Evolutionary conservation across 2,888 invertebrate species (phyloP).

Genomic region (Papilio protenor): DNA sequence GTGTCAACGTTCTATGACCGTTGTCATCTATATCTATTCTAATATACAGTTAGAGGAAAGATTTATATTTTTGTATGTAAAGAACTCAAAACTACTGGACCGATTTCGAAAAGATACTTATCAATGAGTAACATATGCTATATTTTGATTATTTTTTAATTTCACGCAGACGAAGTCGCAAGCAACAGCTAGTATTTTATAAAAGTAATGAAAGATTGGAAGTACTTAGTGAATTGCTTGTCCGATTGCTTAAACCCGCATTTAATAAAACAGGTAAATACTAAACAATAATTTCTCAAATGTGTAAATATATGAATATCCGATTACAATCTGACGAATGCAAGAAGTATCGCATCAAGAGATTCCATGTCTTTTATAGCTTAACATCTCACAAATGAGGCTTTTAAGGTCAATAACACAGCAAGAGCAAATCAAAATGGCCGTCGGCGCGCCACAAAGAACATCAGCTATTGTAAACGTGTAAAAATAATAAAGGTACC

Average conservation of each 20-base stretch:
- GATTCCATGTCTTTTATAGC: neutral
- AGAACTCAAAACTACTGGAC: no score
- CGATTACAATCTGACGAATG: neutral
- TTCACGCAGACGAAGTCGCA: no score
- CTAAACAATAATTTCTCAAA: neutral
- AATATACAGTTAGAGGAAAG: no score
- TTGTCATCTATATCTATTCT: no score
- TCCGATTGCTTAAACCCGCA: neutral
- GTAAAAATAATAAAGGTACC: conserved; percentile 63
- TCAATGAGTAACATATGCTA: no score
- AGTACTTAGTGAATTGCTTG: no score
- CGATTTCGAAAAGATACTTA: no score
- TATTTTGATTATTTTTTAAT: no score
- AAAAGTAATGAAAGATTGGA: no score
- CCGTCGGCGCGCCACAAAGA: conserved; percentile 65
- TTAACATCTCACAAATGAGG: conserved; percentile 34
- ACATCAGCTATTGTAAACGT: conserved; percentile 64
- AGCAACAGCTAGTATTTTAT: no score
- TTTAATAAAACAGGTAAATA: neutral
- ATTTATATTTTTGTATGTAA: no score
- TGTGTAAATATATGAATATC: neutral
- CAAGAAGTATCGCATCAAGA: neutral
- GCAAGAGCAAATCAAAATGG: conserved; percentile 45
- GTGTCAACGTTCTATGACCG: no score
- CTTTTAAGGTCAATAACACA: conserved; percentile 51